Base-by-base conservation (phyloP, 1,140 invertebrate genomes). In the Metaphire vulgaris region DNA sequence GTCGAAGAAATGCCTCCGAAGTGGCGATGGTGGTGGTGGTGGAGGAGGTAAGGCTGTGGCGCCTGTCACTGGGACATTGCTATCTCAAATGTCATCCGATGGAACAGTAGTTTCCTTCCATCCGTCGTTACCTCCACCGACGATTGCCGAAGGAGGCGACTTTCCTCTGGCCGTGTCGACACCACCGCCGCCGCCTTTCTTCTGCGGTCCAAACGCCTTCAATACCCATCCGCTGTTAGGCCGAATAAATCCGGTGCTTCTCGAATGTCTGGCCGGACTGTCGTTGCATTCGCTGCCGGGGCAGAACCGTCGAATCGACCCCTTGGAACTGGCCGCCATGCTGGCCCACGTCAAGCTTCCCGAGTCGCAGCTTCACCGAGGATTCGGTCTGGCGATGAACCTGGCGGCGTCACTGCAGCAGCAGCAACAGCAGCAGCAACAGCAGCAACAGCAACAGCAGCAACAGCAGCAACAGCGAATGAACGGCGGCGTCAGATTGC, bases 1-100 rank as follows among this genome's bases (percentile, higher is more conserved):
- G 76, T 97, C 96, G 78, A 99, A 99, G 87, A 99, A 99, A 87
- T 99, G 97, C 88, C 83, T 77, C 81, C n/a, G 41, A 29, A 67
- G 41, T 76, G 31, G 72, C 75, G 29, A 28, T 32, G 14, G 2
- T 2, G 31, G 32, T 26, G 33, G 67, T 6, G 2, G 2, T 26
- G 67, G n/a, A 6, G 30, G 67, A 69, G 6, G 6, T 26, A 69
- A 6, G 2, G 14, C 30, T 14, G 67, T 30, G n/a, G 2, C n/a
- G 2, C n/a, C n/a, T n/a, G n/a, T n/a, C n/a, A n/a, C n/a, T n/a
- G n/a, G 67, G 30, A 26, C n/a, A 2, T 28, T 28, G 6, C n/a
- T 28, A 12, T 26, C 67, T 69, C 41, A 56, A 21, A 21, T 21
- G 21, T 12, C 21, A 21, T 6, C 6, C 21, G 6, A 12, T 56